phyloP scores from a whole-genome alignment of 2,797 vertebrate genomes.

The Siniperca obscura region DNA sequence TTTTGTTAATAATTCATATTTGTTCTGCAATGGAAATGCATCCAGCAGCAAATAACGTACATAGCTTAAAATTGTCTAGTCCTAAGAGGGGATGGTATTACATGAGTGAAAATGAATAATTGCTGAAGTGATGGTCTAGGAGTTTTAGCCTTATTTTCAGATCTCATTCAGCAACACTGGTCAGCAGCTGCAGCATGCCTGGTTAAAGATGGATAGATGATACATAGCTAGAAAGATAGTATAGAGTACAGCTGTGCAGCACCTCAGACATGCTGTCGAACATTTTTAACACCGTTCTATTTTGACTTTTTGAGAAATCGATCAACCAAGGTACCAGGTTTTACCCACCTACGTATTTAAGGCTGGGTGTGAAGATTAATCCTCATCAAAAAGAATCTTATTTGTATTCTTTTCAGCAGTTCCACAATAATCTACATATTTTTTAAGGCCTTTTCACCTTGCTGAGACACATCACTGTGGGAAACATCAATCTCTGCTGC shows the following conservation, averaged over 20 bases:
- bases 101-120: constrained; percentile 38
- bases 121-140: constrained; percentile 31
- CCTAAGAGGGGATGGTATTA: constrained; percentile 34
- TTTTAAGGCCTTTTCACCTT: background rate
- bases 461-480: background rate
- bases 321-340: background rate
- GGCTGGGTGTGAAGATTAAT: background rate
- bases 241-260: constrained; percentile 17
- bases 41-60: constrained; percentile 74
- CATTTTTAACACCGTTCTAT: background rate
- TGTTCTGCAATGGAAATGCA: constrained; percentile 81
- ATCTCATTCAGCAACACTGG: constrained; percentile 71
- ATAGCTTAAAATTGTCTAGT: constrained; percentile 50
- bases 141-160: constrained; percentile 43
- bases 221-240: background rate
- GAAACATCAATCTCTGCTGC: constrained; percentile 16
- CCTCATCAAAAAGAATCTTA: background rate
- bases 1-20: constrained; percentile 78
- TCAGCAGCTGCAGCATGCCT: constrained; percentile 62
- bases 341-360: background rate
- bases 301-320: background rate
- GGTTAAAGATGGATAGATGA: constrained; percentile 28
- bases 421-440: background rate
- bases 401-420: background rate
- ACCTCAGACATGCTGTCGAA: constrained; percentile 16